Evolutionary conservation across 2,797 vertebrate species (phyloP).

Genomic region (Pipistrellus pipistrellus): DNA sequence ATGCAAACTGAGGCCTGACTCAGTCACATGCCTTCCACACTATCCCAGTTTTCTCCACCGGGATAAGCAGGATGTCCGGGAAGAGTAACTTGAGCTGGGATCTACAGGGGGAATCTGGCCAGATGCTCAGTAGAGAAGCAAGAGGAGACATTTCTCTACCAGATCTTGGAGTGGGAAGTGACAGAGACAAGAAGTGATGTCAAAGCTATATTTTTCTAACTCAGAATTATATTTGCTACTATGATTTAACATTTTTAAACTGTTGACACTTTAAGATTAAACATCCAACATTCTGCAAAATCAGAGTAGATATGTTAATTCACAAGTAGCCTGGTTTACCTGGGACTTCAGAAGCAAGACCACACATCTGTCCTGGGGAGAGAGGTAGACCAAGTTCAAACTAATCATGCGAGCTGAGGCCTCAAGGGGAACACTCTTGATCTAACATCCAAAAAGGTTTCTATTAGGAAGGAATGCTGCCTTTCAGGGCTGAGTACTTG

Average conservation of each 20-base stretch:
- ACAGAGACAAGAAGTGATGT: neutral
- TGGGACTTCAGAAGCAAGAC: slow-evolving; percentile 18
- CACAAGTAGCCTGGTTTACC: neutral
- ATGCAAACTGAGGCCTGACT: neutral
- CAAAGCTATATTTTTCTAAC: neutral
- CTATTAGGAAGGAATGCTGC: neutral
- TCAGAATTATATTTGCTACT: neutral
- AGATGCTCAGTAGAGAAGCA: fast-evolving
- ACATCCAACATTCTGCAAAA: neutral
- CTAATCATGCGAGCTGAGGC: slow-evolving; percentile 4
- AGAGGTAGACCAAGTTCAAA: slow-evolving; percentile 1
- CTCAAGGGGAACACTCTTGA: neutral
- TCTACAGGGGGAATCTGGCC: neutral
- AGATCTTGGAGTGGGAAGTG: neutral
- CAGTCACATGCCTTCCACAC: neutral
- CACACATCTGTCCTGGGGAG: neutral
- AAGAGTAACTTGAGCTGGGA: neutral
- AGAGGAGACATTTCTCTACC: neutral
- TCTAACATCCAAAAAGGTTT: neutral
- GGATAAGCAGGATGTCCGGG: neutral
- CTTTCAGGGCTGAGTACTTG: neutral
- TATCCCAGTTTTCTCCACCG: neutral
- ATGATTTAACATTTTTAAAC: neutral
- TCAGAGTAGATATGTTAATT: slow-evolving; percentile 46
- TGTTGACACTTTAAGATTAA: neutral